Evolutionary conservation across 2,113 vertebrate genomes (phyloP).

Genomic region (Halcyon malimbica): DNA sequence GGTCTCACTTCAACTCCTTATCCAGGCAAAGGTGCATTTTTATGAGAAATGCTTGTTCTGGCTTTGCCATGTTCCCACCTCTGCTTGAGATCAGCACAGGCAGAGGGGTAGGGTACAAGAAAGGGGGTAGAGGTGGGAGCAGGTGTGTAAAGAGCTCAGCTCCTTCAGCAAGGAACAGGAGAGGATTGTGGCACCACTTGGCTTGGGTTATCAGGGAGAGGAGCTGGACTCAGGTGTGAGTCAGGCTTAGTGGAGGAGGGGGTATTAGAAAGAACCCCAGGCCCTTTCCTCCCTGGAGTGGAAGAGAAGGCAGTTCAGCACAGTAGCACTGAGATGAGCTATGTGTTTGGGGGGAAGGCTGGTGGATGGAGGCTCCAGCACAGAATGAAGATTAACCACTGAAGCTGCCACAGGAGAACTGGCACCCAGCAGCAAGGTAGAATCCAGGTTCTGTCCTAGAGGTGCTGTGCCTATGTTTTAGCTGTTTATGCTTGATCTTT

Average conservation of each 20-base stretch:
- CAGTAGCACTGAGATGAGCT: background rate
- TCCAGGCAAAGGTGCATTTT: background rate
- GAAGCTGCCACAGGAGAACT: background rate
- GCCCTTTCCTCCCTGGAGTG: fast-evolving
- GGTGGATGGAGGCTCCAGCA: background rate
- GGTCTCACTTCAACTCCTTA: background rate
- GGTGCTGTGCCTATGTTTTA: fast-evolving
- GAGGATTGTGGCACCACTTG: background rate
- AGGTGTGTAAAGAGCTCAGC: background rate
- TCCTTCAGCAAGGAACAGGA: background rate
- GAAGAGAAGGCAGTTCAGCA: background rate
- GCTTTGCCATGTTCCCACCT: background rate
- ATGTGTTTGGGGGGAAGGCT: background rate
- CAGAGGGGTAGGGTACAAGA: background rate
- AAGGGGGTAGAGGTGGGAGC: background rate
- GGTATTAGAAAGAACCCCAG: background rate
- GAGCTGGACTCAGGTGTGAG: background rate
- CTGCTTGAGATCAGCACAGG: background rate
- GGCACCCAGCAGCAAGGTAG: background rate
- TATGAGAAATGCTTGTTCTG: background rate
- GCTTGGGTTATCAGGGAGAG: background rate
- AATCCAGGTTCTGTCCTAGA: background rate
- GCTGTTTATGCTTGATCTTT: background rate
- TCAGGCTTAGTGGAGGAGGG: background rate
- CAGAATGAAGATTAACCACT: background rate